Conservation (phyloP, 2,113 vertebrate species). For the Tetrao urogallus region DNA sequence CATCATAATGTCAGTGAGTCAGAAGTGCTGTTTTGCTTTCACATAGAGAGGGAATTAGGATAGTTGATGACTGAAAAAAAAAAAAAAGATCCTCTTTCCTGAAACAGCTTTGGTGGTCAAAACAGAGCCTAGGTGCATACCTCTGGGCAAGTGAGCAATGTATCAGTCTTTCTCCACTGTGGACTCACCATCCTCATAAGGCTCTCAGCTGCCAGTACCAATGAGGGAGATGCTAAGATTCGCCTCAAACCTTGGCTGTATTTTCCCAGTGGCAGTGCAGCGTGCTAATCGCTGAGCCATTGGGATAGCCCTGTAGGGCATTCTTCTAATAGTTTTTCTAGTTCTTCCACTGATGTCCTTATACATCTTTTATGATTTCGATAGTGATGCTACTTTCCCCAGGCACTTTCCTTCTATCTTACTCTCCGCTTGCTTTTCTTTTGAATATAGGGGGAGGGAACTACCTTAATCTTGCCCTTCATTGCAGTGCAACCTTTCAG, state of each 20-base stretch:
- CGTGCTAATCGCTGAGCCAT: conserved; percentile 36
- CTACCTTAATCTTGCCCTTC: conserved; percentile 36
- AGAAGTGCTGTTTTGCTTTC: not conserved
- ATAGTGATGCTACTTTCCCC: conserved; percentile 60
- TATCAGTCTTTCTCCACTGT: not conserved
- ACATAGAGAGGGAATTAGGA: rapidly evolving
- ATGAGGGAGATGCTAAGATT: not conserved
- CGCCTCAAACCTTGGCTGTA: not conserved
- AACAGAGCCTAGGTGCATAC: not conserved
- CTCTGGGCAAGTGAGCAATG: not conserved
- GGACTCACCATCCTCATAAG: not conserved
- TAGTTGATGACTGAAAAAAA: not conserved
- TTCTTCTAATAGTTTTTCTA: conserved; percentile 60
- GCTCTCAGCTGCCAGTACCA: conserved; percentile 17
- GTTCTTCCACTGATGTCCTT: conserved; percentile 67
- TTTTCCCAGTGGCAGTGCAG: not conserved
- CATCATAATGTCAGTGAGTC: not conserved
- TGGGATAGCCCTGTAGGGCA: conserved; percentile 49
- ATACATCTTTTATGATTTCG: conserved; percentile 70
- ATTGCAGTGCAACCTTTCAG: not conserved
- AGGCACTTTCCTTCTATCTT: conserved; percentile 57
- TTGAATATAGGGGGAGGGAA: not conserved
- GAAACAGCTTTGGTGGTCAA: not conserved
- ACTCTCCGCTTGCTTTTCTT: conserved; percentile 27
- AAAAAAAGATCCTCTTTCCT: not conserved